Evolutionary conservation across 2,888 invertebrate species (phyloP), one percentile per base, ranked within the genome.

Genomic region (Tenthredo livida): DNA sequence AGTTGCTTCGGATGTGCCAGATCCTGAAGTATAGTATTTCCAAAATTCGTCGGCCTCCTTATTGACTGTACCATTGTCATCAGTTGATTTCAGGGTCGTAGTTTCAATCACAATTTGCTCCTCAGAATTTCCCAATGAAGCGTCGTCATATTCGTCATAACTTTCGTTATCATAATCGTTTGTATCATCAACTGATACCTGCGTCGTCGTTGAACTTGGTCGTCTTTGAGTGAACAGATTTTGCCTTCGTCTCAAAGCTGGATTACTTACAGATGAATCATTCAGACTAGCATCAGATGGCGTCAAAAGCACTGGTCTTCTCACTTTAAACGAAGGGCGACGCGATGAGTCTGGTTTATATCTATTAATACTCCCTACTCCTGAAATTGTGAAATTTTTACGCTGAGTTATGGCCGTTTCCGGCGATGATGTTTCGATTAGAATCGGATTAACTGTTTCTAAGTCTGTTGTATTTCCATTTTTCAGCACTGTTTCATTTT

Each of bases 211-310:
- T 2, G 88, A 87, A n/a, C 88, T 86, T 4, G 90, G 91, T 82
- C 90, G 86, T 65, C 90, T 90, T 47, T 90, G 89, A 9, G 88
- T 87, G 84, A 91, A 91, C 0, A 92, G 80, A 77, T 87, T 89
- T 47, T 91, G 91, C 33, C 91, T 88, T 25, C 91, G 89, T 65
- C 89, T 90, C 21, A 90, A 88, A 10, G 86, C 29, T 9, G 67
- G 25, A 67, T 67, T 40, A 43, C 21, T 17, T 1, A 67, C n/a
- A 21, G 67, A 25, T 21, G 54, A 15, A 29, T 65, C 65, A 65
- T 33, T n/a, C 12, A 21, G 10, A 67, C 47, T 47, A 47, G 58
- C 12, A 65, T 21, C 25, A 15, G 25, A n/a, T 37, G n/a, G 17
- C 47, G n/a, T 82, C 43, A 43, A 29, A 47, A 29, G 0, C 2